phyloP scores from a whole-genome alignment of 2,113 vertebrate species.

The Centrocercus urophasianus region DNA sequence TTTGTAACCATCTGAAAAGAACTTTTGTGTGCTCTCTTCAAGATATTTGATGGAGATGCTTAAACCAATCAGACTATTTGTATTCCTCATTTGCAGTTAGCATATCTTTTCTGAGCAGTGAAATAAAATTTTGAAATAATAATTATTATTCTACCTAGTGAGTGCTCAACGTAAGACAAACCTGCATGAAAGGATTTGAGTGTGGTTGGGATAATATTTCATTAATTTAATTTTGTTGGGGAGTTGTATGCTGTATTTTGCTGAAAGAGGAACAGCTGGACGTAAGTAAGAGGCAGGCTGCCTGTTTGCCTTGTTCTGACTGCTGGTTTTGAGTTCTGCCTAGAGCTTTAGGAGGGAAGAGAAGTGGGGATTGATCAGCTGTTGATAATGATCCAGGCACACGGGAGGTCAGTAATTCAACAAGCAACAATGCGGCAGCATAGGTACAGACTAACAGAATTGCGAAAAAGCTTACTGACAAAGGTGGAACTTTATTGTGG shows the following conservation, averaged over 20 bases:
- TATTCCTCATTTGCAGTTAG: neutral
- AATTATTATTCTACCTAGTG: neutral
- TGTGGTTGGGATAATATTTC: neutral
- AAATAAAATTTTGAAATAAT: constrained; percentile 10
- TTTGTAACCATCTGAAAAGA: neutral
- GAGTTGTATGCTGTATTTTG: neutral
- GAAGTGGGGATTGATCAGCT: neutral
- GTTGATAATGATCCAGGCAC: neutral
- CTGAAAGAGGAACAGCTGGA: neutral
- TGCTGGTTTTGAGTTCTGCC: neutral
- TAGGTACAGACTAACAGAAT: neutral
- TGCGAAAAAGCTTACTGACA: neutral
- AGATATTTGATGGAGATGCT: neutral
- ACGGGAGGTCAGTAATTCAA: neutral
- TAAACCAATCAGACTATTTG: neutral
- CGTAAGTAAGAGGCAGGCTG: neutral
- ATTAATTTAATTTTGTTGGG: neutral
- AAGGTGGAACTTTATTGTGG: neutral
- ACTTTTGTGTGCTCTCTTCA: neutral
- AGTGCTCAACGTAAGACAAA: neutral
- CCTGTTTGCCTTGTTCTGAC: neutral
- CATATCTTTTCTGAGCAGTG: neutral
- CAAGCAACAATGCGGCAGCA: neutral
- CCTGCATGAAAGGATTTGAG: neutral
- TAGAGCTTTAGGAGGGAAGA: neutral